Evolutionary conservation across 2,113 vertebrate species (phyloP).

Genomic region (Sphaerodactylus townsendi): DNA sequence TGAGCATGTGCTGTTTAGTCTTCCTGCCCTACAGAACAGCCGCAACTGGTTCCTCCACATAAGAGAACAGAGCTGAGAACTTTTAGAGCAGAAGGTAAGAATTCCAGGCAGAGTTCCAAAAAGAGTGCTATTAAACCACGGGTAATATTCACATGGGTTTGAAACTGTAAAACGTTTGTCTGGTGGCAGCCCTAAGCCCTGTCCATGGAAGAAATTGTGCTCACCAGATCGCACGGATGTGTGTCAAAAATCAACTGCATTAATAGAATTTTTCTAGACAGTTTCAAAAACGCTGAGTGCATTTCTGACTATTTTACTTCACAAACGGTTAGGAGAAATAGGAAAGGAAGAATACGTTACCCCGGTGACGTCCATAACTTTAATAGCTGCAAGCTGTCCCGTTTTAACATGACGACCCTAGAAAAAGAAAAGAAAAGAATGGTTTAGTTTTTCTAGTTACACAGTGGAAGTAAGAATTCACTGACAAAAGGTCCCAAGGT

Average conservation of each 20-base stretch:
- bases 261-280: background rate
- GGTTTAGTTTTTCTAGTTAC: slow-evolving; percentile 29
- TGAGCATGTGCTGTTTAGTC: too few species aligned
- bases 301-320: slow-evolving; percentile 19
- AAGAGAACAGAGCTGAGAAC: too few species aligned
- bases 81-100: too few species aligned
- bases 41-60: too few species aligned
- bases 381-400: slow-evolving; percentile 96
- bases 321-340: slow-evolving; percentile 10
- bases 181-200: background rate
- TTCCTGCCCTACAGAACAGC: too few species aligned
- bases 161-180: background rate
- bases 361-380: slow-evolving; percentile 99
- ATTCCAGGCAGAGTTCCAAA: too few species aligned
- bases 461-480: background rate
- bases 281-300: background rate
- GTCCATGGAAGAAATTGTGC: background rate
- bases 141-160: background rate
- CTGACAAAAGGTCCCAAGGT: background rate
- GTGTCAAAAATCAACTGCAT: background rate
- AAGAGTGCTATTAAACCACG: background rate
- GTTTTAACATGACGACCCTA: slow-evolving; percentile 99
- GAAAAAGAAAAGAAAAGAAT: slow-evolving; percentile 54
- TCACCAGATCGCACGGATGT: background rate
- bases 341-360: slow-evolving; percentile 75